Percentiles rank a stretch among this genome's conserved stretches.
phyloP scores from a whole-genome alignment of 64 coral and sea anemone genomes.

The Anthopleura sola region DNA sequence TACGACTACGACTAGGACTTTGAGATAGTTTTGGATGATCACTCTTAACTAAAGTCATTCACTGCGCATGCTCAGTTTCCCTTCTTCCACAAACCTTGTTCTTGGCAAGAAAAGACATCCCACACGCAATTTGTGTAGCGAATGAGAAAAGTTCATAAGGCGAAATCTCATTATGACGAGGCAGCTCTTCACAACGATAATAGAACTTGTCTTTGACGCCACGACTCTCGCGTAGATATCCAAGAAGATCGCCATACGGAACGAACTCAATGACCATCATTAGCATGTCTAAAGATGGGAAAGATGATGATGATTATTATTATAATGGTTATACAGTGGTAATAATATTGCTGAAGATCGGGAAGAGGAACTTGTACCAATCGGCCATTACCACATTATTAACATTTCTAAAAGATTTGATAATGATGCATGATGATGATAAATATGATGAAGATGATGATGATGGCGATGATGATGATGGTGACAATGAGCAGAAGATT shows the following conservation, averaged over 20 bases:
- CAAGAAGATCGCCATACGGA: background rate
- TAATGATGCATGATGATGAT: background rate
- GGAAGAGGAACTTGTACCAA: too few relatives aligned
- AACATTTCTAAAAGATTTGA: too few relatives aligned
- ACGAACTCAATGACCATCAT: conserved; percentile 1
- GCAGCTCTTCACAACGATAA: background rate
- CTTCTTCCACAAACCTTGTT: background rate
- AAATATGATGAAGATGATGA: background rate
- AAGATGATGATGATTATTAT: background rate
- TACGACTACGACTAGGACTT: too few relatives aligned
- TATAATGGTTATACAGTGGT: background rate
- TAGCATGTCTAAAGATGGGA: background rate
- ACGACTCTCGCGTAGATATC: conserved; percentile 4
- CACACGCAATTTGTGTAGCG: background rate
- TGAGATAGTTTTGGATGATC: too few relatives aligned
- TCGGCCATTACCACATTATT: too few relatives aligned
- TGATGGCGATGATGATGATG: background rate
- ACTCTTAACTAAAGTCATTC: background rate
- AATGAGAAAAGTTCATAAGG: conserved; percentile 8
- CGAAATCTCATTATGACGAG: background rate
- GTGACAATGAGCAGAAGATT: too few relatives aligned
- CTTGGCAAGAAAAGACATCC: background rate
- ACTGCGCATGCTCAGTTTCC: background rate
- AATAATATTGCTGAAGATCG: too few relatives aligned
- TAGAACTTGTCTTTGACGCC: conserved; percentile 1